Conservation (phyloP, 2,888 invertebrate genomes). For the Cylindroiulus punctatus region DNA sequence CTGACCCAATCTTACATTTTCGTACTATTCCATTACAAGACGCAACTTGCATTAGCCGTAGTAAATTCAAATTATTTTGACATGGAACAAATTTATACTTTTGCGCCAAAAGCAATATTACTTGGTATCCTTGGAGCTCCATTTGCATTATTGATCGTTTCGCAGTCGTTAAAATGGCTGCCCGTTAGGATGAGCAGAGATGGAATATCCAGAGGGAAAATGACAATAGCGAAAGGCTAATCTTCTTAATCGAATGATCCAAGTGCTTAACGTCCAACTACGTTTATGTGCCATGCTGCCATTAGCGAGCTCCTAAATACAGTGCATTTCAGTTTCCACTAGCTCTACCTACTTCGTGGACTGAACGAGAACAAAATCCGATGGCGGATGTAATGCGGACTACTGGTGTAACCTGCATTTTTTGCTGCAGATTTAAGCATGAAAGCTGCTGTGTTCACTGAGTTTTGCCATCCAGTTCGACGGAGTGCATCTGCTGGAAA, state of each 20-base stretch:
- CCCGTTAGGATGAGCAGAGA: not conserved
- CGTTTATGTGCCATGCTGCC: not conserved
- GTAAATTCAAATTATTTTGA: no score
- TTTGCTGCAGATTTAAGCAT: conserved; percentile 2
- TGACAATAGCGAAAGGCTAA: not conserved
- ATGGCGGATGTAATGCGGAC: conserved; percentile 37
- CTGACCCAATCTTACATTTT: not conserved
- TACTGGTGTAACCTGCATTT: not conserved
- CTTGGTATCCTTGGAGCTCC: not conserved
- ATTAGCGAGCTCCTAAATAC: not conserved
- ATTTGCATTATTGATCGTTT: not conserved
- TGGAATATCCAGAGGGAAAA: not conserved
- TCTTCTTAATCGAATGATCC: not conserved
- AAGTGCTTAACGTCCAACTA: not conserved
- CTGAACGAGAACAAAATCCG: conserved; percentile 11
- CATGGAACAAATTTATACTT: not conserved
- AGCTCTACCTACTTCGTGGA: not conserved
- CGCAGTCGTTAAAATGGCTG: not conserved
- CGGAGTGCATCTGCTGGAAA: not conserved
- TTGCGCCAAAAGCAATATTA: not conserved
- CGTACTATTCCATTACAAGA: not conserved
- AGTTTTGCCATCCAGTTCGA: not conserved
- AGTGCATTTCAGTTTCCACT: not conserved
- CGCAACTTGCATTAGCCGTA: not conserved
- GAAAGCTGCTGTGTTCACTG: not conserved